A percentile compares a stretch with the other conserved stretches of the same genome.
Conservation (phyloP, 1,140 invertebrate species). For the Saccostrea cuccullata region DNA sequence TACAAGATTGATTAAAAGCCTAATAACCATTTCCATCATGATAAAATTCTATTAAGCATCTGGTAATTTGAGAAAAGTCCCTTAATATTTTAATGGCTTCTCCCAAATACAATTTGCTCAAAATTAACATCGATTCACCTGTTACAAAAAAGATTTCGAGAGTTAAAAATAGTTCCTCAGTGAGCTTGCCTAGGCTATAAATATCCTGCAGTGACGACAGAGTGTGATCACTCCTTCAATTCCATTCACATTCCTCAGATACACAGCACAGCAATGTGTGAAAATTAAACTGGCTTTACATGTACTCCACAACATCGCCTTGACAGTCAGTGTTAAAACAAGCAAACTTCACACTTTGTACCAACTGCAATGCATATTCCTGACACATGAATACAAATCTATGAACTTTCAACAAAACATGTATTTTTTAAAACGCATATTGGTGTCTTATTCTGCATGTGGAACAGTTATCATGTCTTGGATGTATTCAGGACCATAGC, state of each 20-base stretch:
- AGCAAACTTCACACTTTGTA: no score
- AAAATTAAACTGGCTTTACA: conserved; percentile 7
- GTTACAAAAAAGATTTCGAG: not conserved
- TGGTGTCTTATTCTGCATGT: no score
- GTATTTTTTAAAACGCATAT: no score
- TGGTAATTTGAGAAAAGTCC: not conserved
- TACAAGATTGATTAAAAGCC: not conserved
- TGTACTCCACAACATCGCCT: not conserved
- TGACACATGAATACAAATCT: no score
- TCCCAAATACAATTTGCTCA: not conserved
- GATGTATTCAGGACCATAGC: no score
- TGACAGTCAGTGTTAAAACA: no score
- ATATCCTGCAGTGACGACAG: conserved; percentile 22
- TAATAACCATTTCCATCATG: not conserved
- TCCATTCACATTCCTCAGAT: conserved; percentile 34
- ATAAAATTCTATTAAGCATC: not conserved
- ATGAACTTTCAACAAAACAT: no score
- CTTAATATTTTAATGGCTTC: conserved; percentile 15
- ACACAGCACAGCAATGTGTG: conserved; percentile 20
- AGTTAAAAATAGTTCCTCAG: conserved; percentile 12
- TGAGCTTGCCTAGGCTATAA: conserved; percentile 16
- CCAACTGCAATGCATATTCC: no score
- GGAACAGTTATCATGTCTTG: no score
- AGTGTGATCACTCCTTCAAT: conserved; percentile 33
- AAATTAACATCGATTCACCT: conserved; percentile 33